Evolutionary conservation across 1,140 invertebrate genomes (phyloP).

Genomic region (Magallana angulata): DNA sequence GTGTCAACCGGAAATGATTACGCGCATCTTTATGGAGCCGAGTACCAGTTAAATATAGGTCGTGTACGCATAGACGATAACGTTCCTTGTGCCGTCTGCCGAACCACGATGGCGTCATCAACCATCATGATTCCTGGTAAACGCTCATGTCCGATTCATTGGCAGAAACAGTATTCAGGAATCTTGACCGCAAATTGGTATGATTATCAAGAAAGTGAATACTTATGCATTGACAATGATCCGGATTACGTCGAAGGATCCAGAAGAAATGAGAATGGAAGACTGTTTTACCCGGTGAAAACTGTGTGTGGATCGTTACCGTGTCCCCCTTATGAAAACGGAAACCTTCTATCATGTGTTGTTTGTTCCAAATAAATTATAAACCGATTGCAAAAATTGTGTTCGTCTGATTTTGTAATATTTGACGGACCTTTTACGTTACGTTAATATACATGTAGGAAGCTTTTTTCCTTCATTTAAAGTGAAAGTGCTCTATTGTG

Average conservation of each 20-base stretch:
- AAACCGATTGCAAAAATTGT: background rate
- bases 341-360: slow-evolving; percentile 41
- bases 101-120: background rate
- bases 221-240: slow-evolving; percentile 39
- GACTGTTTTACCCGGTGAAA: slow-evolving; percentile 47
- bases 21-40: slow-evolving; percentile 43
- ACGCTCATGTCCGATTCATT: slow-evolving; percentile 32
- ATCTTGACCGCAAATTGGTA: slow-evolving; percentile 8
- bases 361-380: slow-evolving; percentile 33
- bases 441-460: too few relatives aligned
- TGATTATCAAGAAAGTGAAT: slow-evolving; percentile 4
- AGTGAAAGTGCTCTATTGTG: too few relatives aligned
- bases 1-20: background rate
- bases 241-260: slow-evolving; percentile 36
- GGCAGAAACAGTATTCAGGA: slow-evolving; percentile 44
- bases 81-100: slow-evolving; percentile 48
- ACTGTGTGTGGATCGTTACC: slow-evolving; percentile 53
- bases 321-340: slow-evolving; percentile 46
- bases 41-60: slow-evolving; percentile 19
- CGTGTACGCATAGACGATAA: background rate
- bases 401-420: too few relatives aligned
- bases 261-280: slow-evolving; percentile 40
- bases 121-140: slow-evolving; percentile 52
- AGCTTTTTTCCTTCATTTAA: too few relatives aligned
- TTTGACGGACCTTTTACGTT: too few relatives aligned